Conservation (phyloP, 1,140 invertebrate species). For the Drosophila nasuta region DNA sequence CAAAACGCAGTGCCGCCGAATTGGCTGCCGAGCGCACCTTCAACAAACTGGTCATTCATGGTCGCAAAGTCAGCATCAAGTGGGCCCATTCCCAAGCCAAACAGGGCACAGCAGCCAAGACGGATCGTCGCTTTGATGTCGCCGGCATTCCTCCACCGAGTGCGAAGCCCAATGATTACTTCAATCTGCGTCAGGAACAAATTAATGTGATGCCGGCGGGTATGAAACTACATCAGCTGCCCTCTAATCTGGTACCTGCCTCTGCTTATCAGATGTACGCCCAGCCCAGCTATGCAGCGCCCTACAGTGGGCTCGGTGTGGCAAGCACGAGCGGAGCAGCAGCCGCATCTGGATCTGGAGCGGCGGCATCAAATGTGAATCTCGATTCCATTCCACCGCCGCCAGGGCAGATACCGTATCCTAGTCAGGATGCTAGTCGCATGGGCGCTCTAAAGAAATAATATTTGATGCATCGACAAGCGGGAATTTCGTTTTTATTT, state of each 20-base stretch:
- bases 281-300: slow-evolving; percentile 86
- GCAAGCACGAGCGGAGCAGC: slow-evolving; percentile 85
- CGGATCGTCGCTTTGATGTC: slow-evolving; percentile 88
- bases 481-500: slow-evolving; percentile 12
- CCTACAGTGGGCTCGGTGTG: slow-evolving; percentile 67
- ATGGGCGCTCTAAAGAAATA: slow-evolving; percentile 28
- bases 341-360: slow-evolving; percentile 27
- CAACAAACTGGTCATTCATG: slow-evolving; percentile 96
- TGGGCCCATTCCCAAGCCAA: slow-evolving; percentile 97
- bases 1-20: slow-evolving; percentile 94
- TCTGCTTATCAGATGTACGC: slow-evolving; percentile 87
- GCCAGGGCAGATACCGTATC: slow-evolving; percentile 91
- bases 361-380: slow-evolving; percentile 44
- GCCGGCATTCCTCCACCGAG: slow-evolving; percentile 92
- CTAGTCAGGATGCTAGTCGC: slow-evolving; percentile 93
- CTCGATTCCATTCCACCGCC: slow-evolving; percentile 86
- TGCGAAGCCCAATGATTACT: slow-evolving; percentile 89
- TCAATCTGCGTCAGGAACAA: slow-evolving; percentile 89
- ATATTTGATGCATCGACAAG: not conserved
- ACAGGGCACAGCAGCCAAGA: slow-evolving; percentile 85
- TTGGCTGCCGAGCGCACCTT: slow-evolving; percentile 98
- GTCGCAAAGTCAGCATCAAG: slow-evolving; percentile 95
- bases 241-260: slow-evolving; percentile 87
- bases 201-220: slow-evolving; percentile 86
- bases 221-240: slow-evolving; percentile 84